phyloP scores from a whole-genome alignment of 2,797 vertebrate genomes.

The Phoxinus dragarum region DNA sequence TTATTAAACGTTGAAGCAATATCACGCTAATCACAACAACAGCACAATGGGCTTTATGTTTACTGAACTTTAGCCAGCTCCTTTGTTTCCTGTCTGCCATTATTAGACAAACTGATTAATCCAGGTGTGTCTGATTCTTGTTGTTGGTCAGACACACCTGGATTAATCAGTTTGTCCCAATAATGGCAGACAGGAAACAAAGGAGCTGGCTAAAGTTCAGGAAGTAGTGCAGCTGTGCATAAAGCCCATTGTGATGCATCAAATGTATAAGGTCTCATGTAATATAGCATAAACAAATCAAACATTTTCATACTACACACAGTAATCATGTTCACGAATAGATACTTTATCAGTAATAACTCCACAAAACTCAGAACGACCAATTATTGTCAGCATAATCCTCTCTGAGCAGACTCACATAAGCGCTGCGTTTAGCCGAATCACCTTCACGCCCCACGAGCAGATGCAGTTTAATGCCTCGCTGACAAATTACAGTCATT shows the following conservation, averaged over 20 bases:
- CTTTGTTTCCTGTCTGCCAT: no score
- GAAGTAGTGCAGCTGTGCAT: no score
- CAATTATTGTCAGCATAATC: background rate
- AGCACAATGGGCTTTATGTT: no score
- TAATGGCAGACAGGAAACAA: no score
- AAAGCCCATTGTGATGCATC: background rate
- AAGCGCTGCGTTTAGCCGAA: background rate
- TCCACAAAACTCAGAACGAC: background rate
- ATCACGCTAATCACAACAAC: background rate
- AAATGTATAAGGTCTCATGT: background rate
- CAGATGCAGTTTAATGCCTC: conserved; percentile 18
- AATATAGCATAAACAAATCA: background rate
- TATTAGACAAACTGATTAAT: no score
- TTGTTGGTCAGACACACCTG: no score
- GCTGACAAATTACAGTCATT: conserved; percentile 10
- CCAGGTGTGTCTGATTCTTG: no score
- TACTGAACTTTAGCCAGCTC: no score
- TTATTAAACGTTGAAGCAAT: background rate
- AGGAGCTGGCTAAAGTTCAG: no score
- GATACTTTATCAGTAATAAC: background rate
- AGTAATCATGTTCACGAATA: background rate
- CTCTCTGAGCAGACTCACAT: background rate
- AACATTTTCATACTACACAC: no score
- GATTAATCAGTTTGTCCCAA: no score
- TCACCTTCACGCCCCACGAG: conserved; percentile 1